Percentiles rank a stretch among this genome's conserved stretches.
Evolutionary conservation across 2,797 vertebrate species (phyloP).

Genomic region (Oreochromis mossambicus): DNA sequence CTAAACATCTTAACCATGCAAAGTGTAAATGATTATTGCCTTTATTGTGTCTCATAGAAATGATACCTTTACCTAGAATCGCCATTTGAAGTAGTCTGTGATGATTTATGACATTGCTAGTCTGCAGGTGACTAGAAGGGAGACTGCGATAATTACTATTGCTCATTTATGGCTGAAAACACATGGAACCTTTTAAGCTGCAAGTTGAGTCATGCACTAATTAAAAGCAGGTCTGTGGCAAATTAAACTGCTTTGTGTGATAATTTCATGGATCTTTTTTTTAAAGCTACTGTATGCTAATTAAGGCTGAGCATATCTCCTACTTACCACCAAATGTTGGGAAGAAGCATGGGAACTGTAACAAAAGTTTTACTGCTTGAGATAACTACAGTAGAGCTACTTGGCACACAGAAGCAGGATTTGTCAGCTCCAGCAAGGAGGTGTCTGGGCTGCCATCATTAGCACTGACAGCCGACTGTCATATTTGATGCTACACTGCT

Average conservation of each 20-base stretch:
- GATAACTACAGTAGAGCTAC: constrained; percentile 32
- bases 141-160: constrained; percentile 7
- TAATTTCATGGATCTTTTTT: constrained; percentile 4
- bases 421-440: constrained; percentile 54
- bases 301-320: not conserved
- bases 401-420: constrained; percentile 59
- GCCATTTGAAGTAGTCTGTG: not conserved
- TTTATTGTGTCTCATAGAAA: not conserved
- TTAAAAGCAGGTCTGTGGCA: constrained; percentile 30
- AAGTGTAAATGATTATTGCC: not conserved
- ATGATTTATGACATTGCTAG: not conserved
- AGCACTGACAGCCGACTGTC: constrained; percentile 63
- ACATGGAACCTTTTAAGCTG: constrained; percentile 22
- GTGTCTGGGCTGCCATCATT: constrained; percentile 50
- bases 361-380: constrained; percentile 41
- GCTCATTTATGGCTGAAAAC: constrained; percentile 19
- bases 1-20: not conserved
- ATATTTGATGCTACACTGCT: constrained; percentile 52
- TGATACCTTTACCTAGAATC: not conserved
- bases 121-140: constrained; percentile 4
- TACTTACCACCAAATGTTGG: not conserved
- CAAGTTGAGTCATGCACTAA: constrained; percentile 23
- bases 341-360: constrained; percentile 13
- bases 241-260: constrained; percentile 23
- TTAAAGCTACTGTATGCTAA: not conserved